A percentile compares a stretch with the other conserved stretches of the same genome.
Conservation (phyloP, 1,140 invertebrate species). For the Arctopsyche grandis region DNA sequence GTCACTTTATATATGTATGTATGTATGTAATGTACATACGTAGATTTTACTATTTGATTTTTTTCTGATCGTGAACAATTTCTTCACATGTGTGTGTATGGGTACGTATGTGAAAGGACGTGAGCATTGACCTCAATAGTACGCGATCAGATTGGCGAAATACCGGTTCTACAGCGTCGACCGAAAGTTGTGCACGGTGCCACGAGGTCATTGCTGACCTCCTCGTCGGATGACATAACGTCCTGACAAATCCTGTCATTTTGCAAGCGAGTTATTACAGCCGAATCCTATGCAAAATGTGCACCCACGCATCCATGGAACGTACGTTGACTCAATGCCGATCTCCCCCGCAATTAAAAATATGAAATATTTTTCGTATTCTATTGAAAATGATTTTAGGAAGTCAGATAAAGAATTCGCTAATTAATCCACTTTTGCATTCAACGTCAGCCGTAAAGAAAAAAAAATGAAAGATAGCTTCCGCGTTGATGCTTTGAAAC, state of each 20-base stretch:
- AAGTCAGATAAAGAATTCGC: too few relatives aligned
- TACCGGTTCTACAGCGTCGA: constrained; percentile 20
- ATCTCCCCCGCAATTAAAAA: too few relatives aligned
- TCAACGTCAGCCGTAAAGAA: too few relatives aligned
- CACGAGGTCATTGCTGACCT: constrained; percentile 18
- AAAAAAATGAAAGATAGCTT: too few relatives aligned
- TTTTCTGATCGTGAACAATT: neutral
- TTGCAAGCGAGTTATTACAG: too few relatives aligned
- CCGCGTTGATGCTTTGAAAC: too few relatives aligned
- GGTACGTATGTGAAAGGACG: constrained; percentile 23
- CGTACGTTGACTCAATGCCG: neutral
- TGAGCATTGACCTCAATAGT: constrained; percentile 42
- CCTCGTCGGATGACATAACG: neutral
- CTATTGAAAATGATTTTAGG: too few relatives aligned
- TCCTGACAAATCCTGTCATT: neutral
- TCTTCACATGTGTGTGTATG: constrained; percentile 7
- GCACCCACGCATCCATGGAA: neutral
- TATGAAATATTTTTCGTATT: too few relatives aligned
- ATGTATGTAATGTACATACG: too few relatives aligned
- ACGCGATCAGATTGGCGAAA: constrained; percentile 33
- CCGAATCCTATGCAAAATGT: neutral
- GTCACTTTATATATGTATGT: too few relatives aligned
- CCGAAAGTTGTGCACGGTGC: constrained; percentile 26
- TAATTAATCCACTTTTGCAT: too few relatives aligned
- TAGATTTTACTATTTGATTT: too few relatives aligned